Evolutionary conservation across 2,888 invertebrate genomes (phyloP), one percentile per base, ranked within the genome.

Genomic region (Allacma fusca): DNA sequence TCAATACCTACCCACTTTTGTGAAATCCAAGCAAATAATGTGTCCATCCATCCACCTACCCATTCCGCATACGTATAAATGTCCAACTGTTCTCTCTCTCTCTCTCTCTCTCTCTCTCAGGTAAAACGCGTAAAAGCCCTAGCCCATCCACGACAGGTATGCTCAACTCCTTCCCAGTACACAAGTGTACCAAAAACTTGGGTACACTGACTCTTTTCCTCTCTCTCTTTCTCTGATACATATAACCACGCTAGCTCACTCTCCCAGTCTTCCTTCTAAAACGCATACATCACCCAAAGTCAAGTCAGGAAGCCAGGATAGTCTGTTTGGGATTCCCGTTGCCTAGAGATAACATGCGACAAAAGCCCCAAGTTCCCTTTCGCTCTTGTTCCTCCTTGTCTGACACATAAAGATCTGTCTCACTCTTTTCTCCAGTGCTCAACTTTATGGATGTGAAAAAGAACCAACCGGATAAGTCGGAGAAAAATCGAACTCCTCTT

Each of bases 251-350:
- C 24, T 24, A 26, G 23, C 62, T 62, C 62, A 13, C 62, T 62
- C 62, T 62, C 62, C 62, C 9, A 62, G 26, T 72, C 73, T 64
- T 24, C 44, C 71, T 74, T 73, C 43, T 16, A 26, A 29, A n/a
- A 64, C 24, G 73, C 65, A 64, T 74, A 72, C 57, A 72, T 72
- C 72, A 72, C 72, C 44, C 23, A 34, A 40, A 68, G 43, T 59
- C 28, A n/a, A 72, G 72, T 72, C 59, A 72, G 72, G 72, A 72
- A 72, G 72, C 59, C 13, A 59, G 72, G 72, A 72, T 72, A 72
- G 68, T 78, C 75, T 78, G 78, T 78, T 78, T 78, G 78, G 78
- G 72, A 78, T 78, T 75, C 75, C 75, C 70, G 78, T 78, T 78
- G 78, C 78, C 71, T 50, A 75, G 78, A 75, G 78, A 78, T 78